Evolutionary conservation across 2,113 vertebrate species (phyloP), one percentile per base, ranked within the genome.

Genomic region (Syngnathus scovelli): DNA sequence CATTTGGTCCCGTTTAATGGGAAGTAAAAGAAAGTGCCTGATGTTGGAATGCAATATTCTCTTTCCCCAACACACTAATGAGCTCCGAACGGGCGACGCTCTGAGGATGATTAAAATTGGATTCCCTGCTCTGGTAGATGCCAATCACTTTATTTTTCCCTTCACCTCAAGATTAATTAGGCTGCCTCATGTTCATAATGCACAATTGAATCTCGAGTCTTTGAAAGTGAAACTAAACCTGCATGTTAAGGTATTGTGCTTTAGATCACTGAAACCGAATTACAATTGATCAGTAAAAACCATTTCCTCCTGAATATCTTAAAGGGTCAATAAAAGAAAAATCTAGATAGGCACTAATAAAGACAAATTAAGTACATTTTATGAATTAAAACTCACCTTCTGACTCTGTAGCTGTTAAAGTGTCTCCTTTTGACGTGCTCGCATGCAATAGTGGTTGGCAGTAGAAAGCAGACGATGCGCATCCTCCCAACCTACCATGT

Each of bases 81-180:
- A n/a, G 21, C 3, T 18, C 69, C 6, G 62, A 70, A 9, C 21
- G 27, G 48, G 7, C 60, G 65, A 60, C 33, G 71, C 62, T 36
- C 23, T 37, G 59, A 16, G 21, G 15, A 58, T 80, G 64, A 78
- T 77, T 81, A 59, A 0, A 39, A 56, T 49, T 66, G 48, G 27
- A 70, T 18, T 36, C 15, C 7, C n/a, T 10, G 49, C 44, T 60
- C 38, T 71, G 36, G 76, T 44, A 13, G 15, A 66, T 55, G 65
- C 44, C 66, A 68, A 72, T 68, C 54, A 60, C 63, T 3, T 33
- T 56, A 76, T 18, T 7, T 64, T 2, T 51, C n/a, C 3, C n/a
- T 60, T n/a, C 0, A 12, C 27, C 12, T 56, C 55, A 70, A 72
- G 75, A 74, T 74, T 75, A 63, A 77, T 83, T 71, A 62, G 51